Evolutionary conservation across 1,140 invertebrate species (phyloP).

Genomic region (Tribolium castaneum): DNA sequence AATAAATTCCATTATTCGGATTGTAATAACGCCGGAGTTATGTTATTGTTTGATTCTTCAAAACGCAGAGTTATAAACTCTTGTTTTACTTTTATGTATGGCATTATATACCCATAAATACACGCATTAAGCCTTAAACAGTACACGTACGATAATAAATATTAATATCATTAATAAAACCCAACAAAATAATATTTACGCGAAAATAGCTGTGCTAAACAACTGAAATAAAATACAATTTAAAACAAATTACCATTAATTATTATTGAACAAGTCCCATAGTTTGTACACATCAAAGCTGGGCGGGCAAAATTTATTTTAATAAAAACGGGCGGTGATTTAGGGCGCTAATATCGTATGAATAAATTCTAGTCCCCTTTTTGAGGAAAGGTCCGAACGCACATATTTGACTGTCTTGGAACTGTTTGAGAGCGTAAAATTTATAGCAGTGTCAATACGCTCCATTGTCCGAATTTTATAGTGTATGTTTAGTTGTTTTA

Average conservation of each 20-base stretch:
- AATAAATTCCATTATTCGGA: background rate
- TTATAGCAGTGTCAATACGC: slow-evolving; percentile 7
- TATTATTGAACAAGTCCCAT: background rate
- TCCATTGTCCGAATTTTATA: background rate
- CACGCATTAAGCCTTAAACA: background rate
- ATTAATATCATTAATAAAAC: background rate
- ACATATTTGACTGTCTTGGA: background rate
- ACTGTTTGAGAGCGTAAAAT: background rate
- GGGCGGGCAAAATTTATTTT: background rate
- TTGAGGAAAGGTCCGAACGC: background rate
- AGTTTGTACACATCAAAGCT: background rate
- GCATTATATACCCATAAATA: slow-evolving; percentile 5
- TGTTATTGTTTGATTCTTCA: background rate
- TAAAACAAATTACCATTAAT: background rate
- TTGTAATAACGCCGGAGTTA: background rate
- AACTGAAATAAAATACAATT: background rate
- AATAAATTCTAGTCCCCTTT: background rate
- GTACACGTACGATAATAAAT: background rate
- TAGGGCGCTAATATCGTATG: background rate
- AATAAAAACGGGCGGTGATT: background rate
- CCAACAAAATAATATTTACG: background rate
- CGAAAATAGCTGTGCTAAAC: background rate
- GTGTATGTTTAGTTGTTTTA: background rate
- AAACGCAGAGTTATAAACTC: background rate
- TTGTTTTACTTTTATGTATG: background rate